These are phyloP conservation scores for Endomychus coccineus DNA, from an alignment of 2,888 invertebrate species.

Conservation along the genomic window DNA sequence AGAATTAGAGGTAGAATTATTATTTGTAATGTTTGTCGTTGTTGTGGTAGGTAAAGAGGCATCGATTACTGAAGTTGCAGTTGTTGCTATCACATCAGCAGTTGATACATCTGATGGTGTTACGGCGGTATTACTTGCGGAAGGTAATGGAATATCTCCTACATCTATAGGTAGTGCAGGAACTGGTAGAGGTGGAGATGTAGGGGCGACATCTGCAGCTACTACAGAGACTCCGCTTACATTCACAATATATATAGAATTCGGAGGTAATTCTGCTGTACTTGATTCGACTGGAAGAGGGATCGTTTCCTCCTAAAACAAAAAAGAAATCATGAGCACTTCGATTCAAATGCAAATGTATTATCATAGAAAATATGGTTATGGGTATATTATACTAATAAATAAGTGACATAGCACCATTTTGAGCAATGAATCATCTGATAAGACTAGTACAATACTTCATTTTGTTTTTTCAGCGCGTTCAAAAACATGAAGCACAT, in stretches of 20 bases:
- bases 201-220: slow-evolving; percentile 9
- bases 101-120: slow-evolving; percentile 1
- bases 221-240: no score
- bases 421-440: no score
- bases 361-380: no score
- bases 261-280: slow-evolving; percentile 11
- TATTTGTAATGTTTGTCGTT: background rate
- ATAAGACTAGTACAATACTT: no score
- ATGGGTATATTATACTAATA: no score
- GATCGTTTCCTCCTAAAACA: no score
- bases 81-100: slow-evolving; percentile 8
- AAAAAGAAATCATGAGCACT: no score
- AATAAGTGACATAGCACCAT: no score
- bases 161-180: slow-evolving; percentile 12
- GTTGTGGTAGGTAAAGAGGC: slow-evolving; percentile 2
- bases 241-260: slow-evolving; percentile 13
- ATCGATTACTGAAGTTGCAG: slow-evolving; percentile 8
- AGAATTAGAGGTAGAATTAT: slow-evolving; percentile 7
- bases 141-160: slow-evolving; percentile 12
- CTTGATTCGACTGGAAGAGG: no score
- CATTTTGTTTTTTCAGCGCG: no score
- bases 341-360: no score
- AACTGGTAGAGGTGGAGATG: slow-evolving; percentile 9
- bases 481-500: no score
- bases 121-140: slow-evolving; percentile 6